These are phyloP conservation scores for Pseudopodoces humilis DNA, from an alignment of 2,113 vertebrate species.

Conservation along the genomic window DNA sequence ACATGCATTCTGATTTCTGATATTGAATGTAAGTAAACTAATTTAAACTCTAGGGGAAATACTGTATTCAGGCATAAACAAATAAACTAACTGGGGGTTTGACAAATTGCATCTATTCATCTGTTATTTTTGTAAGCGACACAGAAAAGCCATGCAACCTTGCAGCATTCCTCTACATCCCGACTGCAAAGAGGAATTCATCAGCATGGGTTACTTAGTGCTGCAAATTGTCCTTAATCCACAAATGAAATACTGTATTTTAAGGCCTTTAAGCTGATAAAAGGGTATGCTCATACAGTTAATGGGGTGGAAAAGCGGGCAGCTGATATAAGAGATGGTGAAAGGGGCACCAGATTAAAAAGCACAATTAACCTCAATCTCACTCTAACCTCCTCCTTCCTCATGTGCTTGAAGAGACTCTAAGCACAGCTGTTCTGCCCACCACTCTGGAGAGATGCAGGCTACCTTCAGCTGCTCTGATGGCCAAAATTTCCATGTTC, in stretches of 20 bases:
- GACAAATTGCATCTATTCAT: not conserved
- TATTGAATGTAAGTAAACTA: not conserved
- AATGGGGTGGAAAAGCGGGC: not conserved
- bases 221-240: conserved; percentile 7
- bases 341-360: not conserved
- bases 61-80: not conserved
- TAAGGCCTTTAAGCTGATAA: conserved; percentile 30
- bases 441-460: not conserved
- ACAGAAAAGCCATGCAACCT: not conserved
- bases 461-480: not conserved
- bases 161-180: not conserved
- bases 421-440: not conserved
- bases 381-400: not conserved
- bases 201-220: not conserved
- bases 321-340: not conserved
- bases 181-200: not conserved
- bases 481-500: not conserved
- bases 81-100: not conserved
- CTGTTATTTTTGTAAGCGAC: not conserved
- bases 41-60: not conserved
- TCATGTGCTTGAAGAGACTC: not conserved
- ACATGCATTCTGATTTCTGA: not conserved
- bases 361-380: not conserved
- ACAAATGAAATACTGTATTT: not conserved
- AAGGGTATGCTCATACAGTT: not conserved